Conservation (phyloP, 1,140 invertebrate genomes). For the Orchesella cincta region DNA sequence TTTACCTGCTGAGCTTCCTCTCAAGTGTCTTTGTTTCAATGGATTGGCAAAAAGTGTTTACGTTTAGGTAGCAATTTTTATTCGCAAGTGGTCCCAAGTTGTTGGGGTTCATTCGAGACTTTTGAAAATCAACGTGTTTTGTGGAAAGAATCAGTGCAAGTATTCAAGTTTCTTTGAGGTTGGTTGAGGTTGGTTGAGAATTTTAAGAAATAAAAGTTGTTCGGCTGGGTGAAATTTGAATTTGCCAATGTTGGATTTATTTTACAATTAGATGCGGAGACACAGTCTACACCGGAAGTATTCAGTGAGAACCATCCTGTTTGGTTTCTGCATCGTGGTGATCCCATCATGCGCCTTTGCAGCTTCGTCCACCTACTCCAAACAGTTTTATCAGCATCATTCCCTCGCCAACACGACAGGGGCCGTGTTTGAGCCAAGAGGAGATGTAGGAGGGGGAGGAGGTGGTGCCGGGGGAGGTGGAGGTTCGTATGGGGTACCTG, state of each 20-base stretch:
- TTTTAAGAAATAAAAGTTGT: neutral
- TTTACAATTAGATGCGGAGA: neutral
- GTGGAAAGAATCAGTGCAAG: too few relatives aligned
- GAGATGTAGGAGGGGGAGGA: slow-evolving; percentile 14
- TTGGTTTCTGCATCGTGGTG: neutral
- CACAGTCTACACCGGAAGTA: neutral
- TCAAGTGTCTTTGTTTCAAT: too few relatives aligned
- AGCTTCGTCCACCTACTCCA: neutral
- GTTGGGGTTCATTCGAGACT: too few relatives aligned
- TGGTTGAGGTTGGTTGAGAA: neutral
- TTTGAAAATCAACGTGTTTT: too few relatives aligned
- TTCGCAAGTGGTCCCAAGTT: too few relatives aligned
- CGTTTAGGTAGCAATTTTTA: too few relatives aligned
- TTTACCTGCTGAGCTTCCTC: too few relatives aligned
- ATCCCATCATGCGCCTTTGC: neutral
- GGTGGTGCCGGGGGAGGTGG: neutral
- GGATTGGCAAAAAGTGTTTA: too few relatives aligned
- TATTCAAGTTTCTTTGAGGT: too few relatives aligned
- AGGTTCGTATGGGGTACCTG: neutral
- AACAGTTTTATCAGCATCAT: neutral
- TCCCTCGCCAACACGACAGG: neutral
- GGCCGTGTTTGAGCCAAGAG: slow-evolving; percentile 23
- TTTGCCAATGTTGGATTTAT: neutral
- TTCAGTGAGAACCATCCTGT: neutral
- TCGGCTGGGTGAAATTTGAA: too few relatives aligned